Conservation (phyloP, 2,888 invertebrate genomes). For the Lysandra coridon region DNA sequence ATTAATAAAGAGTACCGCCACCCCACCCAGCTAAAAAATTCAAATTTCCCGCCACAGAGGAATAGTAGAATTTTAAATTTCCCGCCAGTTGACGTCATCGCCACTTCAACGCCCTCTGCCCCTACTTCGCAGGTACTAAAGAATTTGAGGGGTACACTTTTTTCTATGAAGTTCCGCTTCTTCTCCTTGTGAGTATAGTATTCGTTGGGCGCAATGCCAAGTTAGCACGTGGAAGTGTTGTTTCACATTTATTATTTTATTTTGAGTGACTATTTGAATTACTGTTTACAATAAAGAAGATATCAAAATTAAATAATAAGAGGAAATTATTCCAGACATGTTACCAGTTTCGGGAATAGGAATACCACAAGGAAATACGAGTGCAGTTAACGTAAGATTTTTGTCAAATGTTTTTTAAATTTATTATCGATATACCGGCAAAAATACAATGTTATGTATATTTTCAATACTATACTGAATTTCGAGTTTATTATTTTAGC, state of each 20-base stretch:
- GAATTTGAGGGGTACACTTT: too few relatives aligned
- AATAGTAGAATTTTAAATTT: too few relatives aligned
- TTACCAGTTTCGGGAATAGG: constrained; percentile 9
- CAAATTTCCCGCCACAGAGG: too few relatives aligned
- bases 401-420: background rate
- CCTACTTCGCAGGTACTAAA: too few relatives aligned
- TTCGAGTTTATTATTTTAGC: constrained; percentile 33
- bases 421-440: constrained; percentile 17
- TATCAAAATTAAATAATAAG: background rate
- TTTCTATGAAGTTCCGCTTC: too few relatives aligned
- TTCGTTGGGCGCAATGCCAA: constrained; percentile 25
- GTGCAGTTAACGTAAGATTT: constrained; percentile 13
- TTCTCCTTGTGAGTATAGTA: too few relatives aligned
- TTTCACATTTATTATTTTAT: constrained; percentile 4
- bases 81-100: too few relatives aligned
- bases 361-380: constrained; percentile 15
- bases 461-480: background rate
- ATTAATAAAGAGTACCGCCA: too few relatives aligned
- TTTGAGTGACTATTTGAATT: constrained; percentile 13
- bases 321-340: constrained; percentile 9
- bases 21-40: too few relatives aligned
- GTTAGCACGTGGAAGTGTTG: constrained; percentile 15
- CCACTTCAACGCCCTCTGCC: too few relatives aligned
- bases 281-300: background rate
- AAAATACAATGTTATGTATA: background rate